Evolutionary conservation across 2,113 vertebrate genomes (phyloP), one percentile per base, ranked within the genome.

Genomic region (Panurus biarmicus): DNA sequence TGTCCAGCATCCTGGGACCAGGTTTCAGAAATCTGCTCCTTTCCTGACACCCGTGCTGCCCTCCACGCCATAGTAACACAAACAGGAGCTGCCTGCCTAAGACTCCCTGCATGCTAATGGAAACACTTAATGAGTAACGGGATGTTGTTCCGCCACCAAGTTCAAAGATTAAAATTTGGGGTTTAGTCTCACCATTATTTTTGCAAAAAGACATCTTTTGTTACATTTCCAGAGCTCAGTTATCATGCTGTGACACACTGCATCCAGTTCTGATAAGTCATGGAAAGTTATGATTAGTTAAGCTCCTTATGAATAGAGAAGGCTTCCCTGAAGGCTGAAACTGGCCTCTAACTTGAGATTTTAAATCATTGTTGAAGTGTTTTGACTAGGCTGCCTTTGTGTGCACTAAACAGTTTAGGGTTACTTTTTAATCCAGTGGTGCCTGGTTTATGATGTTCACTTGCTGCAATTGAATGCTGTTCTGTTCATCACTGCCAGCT

Each of bases 151-250:
- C 23, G 36, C 60, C 82, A 95, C 90, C 44, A 90, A 80, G 81
- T 95, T 90, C 84, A 93, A 97, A 97, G 97, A 97, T 93, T 97
- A 95, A 97, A 97, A 96, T 97, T 96, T 97, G 87, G 92, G 93
- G 94, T 97, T 97, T 96, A 93, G 71, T 96, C 90, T 97, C 91
- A 90, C 94, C 31, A 69, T 96, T 97, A 90, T 96, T 94, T 97
- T 94, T 95, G 82, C 83, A 77, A 93, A 82, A 87, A 91, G 72
- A 51, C 91, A 77, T 94, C 85, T 96, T 97, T 97, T 97, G 97
- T 97, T 97, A 66, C 80, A 73, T 95, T 97, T 96, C 92, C 81
- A 95, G 93, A 85, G 85, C 92, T 95, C 89, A 57, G 88, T 95
- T 96, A 95, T 94, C 95, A 78, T 53, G 75, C 93, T 92, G 87